These are phyloP conservation scores for Odobenus rosmarus DNA, from an alignment of 2,113 vertebrate genomes.

Conservation along the genomic window DNA sequence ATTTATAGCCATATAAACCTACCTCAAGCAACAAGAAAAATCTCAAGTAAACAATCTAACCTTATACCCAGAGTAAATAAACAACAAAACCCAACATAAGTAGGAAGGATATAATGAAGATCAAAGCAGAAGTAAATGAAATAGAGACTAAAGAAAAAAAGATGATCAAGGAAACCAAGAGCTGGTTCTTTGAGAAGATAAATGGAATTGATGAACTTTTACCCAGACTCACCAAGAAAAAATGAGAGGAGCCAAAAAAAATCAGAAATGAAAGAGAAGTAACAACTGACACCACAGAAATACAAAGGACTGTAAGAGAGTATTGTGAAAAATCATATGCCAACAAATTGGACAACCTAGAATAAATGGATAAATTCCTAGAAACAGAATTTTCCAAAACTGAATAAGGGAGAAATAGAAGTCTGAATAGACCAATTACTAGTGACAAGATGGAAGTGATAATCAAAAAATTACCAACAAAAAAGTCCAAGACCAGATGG, in stretches of 20 bases:
- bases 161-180: not conserved
- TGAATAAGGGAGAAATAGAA: not conserved
- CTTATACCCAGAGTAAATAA: not conserved
- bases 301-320: not conserved
- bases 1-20: not conserved
- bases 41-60: not conserved
- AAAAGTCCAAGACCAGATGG: not conserved
- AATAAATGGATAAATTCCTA: not conserved
- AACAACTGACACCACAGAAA: not conserved
- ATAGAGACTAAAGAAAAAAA: not conserved
- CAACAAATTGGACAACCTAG: not conserved
- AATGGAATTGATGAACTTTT: not conserved
- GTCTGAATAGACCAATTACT: not conserved
- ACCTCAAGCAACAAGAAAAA: not conserved
- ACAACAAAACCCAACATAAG: not conserved
- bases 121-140: not conserved
- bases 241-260: not conserved
- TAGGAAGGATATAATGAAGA: not conserved
- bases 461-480: not conserved
- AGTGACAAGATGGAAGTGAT: not conserved
- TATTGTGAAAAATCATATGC: not conserved
- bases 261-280: not conserved
- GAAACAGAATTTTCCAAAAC: not conserved
- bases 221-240: not conserved
- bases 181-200: not conserved